These are phyloP conservation scores for Psittacula cyanocephala DNA, from an alignment of 2,113 vertebrate genomes.

Conservation along the genomic window DNA sequence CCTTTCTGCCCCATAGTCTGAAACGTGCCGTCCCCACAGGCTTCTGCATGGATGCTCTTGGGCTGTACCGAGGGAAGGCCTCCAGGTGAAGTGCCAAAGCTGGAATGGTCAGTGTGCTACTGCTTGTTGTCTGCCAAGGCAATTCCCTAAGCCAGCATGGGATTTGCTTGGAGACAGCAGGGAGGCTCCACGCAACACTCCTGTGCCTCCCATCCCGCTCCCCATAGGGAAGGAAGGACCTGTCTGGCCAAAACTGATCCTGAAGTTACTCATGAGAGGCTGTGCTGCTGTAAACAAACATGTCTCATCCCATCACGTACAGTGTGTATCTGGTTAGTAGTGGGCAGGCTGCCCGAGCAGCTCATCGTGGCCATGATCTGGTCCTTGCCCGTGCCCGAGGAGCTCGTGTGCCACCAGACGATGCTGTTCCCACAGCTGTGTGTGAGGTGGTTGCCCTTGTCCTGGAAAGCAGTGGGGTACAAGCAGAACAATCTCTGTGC, in stretches of 20 bases:
- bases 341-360: background rate
- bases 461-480: background rate
- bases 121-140: background rate
- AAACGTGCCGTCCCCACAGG: rapidly evolving
- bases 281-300: background rate
- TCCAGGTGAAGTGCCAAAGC: background rate
- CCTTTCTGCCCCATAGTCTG: background rate
- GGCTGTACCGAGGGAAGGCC: background rate
- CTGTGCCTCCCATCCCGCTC: background rate
- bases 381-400: rapidly evolving
- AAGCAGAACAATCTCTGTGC: background rate
- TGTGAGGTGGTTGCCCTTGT: background rate
- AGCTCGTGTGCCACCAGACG: rapidly evolving
- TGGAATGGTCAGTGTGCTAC: rapidly evolving
- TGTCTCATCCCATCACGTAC: background rate
- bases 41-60: rapidly evolving
- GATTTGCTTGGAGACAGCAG: rapidly evolving
- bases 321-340: rapidly evolving
- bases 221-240: background rate
- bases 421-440: background rate
- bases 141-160: background rate
- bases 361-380: rapidly evolving
- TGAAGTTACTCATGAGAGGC: background rate
- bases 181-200: rapidly evolving
- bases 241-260: background rate